Percentiles rank a stretch among this genome's conserved stretches.
phyloP scores from a whole-genome alignment of 2,888 invertebrate genomes.

The Rosalia funebris region DNA sequence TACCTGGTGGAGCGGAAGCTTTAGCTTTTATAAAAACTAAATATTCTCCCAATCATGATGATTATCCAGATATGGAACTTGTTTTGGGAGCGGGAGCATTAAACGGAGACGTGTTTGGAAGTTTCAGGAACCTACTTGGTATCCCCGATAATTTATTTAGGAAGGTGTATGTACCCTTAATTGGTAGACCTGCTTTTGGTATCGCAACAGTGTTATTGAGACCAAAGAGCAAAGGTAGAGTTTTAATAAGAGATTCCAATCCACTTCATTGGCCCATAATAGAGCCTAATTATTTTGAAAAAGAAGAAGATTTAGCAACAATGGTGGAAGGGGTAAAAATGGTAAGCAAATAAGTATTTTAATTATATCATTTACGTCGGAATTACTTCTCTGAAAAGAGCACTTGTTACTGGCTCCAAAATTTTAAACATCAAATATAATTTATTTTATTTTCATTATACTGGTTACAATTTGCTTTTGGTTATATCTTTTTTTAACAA shows the following conservation, averaged over 20 bases:
- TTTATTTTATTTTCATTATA: too few relatives aligned
- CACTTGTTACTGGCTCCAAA: too few relatives aligned
- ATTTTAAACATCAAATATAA: too few relatives aligned
- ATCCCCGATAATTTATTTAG: conserved; percentile 71
- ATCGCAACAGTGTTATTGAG: conserved; percentile 79
- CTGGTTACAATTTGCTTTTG: too few relatives aligned
- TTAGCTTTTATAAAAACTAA: conserved; percentile 79
- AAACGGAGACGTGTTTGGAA: conserved; percentile 77
- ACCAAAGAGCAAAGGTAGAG: conserved; percentile 79
- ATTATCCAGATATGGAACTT: conserved; percentile 82
- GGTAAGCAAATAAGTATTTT: conserved; percentile 65
- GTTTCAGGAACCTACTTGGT: conserved; percentile 73
- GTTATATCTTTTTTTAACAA: too few relatives aligned
- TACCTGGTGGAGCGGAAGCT: conserved; percentile 82
- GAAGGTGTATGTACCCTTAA: conserved; percentile 67
- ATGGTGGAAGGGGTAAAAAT: conserved; percentile 80
- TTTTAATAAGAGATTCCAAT: conserved; percentile 75
- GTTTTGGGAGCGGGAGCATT: conserved; percentile 82
- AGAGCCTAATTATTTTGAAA: conserved; percentile 83
- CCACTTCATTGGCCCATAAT: conserved; percentile 82
- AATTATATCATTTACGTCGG: too few relatives aligned
- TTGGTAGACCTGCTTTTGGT: conserved; percentile 70
- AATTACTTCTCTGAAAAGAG: too few relatives aligned
- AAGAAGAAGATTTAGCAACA: conserved; percentile 76
- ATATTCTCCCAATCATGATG: conserved; percentile 64